These are phyloP conservation scores for Drosophila sturtevanti DNA, from an alignment of 1,140 invertebrate genomes.

Conservation along the genomic window DNA sequence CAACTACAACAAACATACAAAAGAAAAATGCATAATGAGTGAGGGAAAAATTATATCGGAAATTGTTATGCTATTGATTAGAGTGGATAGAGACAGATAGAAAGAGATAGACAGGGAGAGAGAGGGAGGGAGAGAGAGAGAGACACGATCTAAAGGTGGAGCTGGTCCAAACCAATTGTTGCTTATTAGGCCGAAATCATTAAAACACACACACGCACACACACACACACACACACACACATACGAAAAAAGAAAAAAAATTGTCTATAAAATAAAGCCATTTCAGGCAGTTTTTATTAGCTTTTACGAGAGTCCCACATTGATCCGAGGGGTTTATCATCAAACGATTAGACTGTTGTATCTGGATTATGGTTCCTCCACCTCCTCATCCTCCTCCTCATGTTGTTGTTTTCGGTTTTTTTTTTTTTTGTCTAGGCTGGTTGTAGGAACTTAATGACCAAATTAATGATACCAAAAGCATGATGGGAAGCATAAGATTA, in stretches of 20 bases:
- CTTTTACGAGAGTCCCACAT: conserved; percentile 51
- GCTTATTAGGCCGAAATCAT: conserved; percentile 74
- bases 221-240: conserved; percentile 27
- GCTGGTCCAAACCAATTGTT: conserved; percentile 61
- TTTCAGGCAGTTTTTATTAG: conserved; percentile 61
- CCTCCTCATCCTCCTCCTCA: too few species aligned
- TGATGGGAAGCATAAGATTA: conserved; percentile 53
- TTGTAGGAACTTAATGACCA: conserved; percentile 45
- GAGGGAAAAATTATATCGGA: conserved; percentile 49
- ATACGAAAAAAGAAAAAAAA: too few species aligned
- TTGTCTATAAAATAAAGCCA: conserved; percentile 63
- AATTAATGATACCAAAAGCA: conserved; percentile 56
- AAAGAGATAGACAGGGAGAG: conserved; percentile 32
- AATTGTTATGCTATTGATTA: conserved; percentile 68
- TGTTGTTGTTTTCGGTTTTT: conserved; percentile 21
- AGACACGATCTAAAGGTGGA: conserved; percentile 20
- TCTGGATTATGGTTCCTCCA: conserved; percentile 20
- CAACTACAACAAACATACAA: conserved; percentile 22
- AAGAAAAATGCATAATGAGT: conserved; percentile 32
- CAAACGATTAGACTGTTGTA: conserved; percentile 59
- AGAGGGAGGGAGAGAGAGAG: conserved; percentile 1
- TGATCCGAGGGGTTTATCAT: conserved; percentile 49
- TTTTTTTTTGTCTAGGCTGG: neutral
- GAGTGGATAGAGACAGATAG: neutral
- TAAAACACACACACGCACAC: conserved; percentile 51